phyloP scores from a whole-genome alignment of 1,140 invertebrate genomes.

The Araneus ventricosus region DNA sequence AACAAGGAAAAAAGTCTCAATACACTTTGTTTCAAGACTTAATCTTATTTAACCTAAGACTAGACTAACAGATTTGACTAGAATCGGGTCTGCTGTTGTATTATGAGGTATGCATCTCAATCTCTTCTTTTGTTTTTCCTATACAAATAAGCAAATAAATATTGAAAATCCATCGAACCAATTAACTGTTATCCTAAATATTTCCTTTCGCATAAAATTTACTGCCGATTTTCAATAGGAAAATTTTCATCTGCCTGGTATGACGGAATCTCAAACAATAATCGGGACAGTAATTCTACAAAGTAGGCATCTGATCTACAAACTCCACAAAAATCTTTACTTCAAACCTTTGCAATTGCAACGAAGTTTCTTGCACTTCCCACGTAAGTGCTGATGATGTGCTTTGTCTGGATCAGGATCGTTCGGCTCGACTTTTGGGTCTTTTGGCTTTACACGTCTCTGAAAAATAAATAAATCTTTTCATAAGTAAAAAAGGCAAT shows the following conservation, averaged over 20 bases:
- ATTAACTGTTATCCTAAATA: background rate
- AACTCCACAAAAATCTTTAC: conserved; percentile 18
- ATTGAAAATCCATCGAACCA: background rate
- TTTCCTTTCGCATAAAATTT: background rate
- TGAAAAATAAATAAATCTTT: conserved; percentile 80
- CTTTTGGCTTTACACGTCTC: conserved; percentile 92
- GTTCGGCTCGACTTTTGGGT: conserved; percentile 92
- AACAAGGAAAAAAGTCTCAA: too few relatives aligned
- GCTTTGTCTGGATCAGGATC: conserved; percentile 94
- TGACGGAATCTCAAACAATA: background rate
- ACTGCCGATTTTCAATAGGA: background rate
- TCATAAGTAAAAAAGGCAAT: background rate
- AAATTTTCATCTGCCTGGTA: background rate
- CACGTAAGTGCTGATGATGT: conserved; percentile 92
- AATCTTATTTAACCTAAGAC: background rate
- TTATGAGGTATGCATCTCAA: background rate
- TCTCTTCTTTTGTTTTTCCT: background rate
- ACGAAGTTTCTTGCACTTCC: conserved; percentile 92
- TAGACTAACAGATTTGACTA: conserved; percentile 18
- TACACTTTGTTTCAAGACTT: too few relatives aligned
- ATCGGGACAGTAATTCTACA: background rate
- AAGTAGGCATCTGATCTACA: background rate
- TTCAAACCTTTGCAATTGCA: conserved; percentile 88
- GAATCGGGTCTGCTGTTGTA: background rate
- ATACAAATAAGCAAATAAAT: background rate